Percentiles rank a stretch among this genome's conserved stretches.
phyloP scores from a whole-genome alignment of 2,113 vertebrate species.

The Penelope pileata region DNA sequence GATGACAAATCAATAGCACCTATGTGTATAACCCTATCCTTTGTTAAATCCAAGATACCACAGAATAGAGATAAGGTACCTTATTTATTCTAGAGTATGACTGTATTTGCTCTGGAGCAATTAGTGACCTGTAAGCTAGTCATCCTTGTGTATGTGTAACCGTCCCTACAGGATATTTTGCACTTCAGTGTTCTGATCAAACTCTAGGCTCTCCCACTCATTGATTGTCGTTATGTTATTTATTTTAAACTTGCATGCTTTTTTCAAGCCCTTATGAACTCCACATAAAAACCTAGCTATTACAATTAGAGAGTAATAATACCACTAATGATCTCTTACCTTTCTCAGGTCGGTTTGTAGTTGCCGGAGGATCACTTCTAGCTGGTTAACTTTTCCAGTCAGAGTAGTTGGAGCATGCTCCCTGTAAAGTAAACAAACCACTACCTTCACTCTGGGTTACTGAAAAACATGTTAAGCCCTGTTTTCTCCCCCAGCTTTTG shows the following conservation, averaged over 20 bases:
- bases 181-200: neutral
- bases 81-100: neutral
- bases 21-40: neutral
- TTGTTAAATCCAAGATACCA: neutral
- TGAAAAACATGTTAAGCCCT: neutral
- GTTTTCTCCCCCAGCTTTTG: neutral
- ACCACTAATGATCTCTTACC: conserved; percentile 64
- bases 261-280: neutral
- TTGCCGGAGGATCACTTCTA: conserved; percentile 93
- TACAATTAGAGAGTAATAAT: neutral
- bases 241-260: neutral
- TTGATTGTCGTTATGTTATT: neutral
- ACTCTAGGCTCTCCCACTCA: neutral
- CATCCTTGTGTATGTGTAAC: neutral
- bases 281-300: neutral
- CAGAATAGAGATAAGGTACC: neutral
- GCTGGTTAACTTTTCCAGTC: conserved; percentile 96
- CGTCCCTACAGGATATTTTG: neutral
- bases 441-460: neutral
- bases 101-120: neutral
- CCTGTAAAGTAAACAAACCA: conserved; percentile 68
- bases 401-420: conserved; percentile 84
- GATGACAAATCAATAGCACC: neutral
- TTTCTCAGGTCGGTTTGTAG: conserved; percentile 94
- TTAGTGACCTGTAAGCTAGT: neutral